Conservation (phyloP, 2,113 vertebrate species). For the Bubalus kerabau region DNA sequence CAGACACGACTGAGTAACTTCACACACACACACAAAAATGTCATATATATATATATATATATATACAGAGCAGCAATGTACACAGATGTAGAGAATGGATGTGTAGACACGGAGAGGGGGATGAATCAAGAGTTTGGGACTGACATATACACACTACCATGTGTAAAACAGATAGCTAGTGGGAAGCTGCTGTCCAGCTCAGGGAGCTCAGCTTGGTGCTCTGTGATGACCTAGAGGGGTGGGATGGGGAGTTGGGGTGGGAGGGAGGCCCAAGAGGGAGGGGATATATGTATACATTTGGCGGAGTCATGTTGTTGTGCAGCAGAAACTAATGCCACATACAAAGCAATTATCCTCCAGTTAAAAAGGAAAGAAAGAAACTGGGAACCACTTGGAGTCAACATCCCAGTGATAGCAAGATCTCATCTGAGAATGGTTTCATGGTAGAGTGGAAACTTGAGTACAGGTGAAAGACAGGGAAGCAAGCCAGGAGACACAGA, state of each 20-base stretch:
- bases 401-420: not conserved
- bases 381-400: not conserved
- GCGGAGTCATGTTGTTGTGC: not conserved
- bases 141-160: not conserved
- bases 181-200: not conserved
- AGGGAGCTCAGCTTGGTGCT: not conserved
- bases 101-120: not conserved
- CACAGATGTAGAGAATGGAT: not conserved
- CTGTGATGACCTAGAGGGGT: not conserved
- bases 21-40: too few species aligned
- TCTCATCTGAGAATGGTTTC: rapidly evolving
- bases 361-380: not conserved
- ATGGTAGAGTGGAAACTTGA: not conserved
- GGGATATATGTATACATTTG: not conserved
- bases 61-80: not conserved
- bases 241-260: not conserved
- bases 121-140: not conserved
- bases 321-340: not conserved
- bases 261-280: not conserved
- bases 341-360: not conserved
- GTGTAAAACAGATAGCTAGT: not conserved
- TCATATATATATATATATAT: not conserved
- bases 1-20: too few species aligned
- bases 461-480: not conserved
- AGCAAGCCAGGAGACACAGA: not conserved